phyloP scores from a whole-genome alignment of 2,888 invertebrate genomes.

The Incurvaria masculella region DNA sequence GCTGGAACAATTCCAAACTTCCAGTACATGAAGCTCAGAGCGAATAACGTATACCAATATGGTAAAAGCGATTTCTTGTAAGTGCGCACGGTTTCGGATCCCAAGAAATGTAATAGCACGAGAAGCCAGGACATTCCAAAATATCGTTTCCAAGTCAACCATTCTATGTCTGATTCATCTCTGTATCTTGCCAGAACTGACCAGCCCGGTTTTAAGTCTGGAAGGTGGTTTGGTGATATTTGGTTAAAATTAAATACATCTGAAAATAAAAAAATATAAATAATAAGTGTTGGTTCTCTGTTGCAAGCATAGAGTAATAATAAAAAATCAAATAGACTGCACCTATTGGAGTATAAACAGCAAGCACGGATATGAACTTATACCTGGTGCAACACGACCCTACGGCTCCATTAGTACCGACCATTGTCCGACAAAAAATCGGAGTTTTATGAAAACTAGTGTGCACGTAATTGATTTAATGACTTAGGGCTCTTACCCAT shows the following conservation, averaged over 20 bases:
- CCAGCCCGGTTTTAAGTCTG: slow-evolving; percentile 60
- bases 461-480: no score
- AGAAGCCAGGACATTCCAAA: slow-evolving; percentile 51
- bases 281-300: no score
- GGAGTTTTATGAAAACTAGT: no score
- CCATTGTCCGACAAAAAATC: no score
- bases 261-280: slow-evolving; percentile 23
- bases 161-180: slow-evolving; percentile 70
- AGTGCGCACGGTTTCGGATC: slow-evolving; percentile 49
- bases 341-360: no score
- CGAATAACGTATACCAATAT: slow-evolving; percentile 53
- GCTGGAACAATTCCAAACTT: slow-evolving; percentile 49
- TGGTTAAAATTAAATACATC: slow-evolving; percentile 29
- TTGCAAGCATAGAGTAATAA: no score
- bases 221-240: slow-evolving; percentile 22
- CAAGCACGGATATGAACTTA: no score
- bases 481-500: no score
- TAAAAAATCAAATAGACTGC: no score
- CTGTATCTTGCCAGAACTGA: slow-evolving; percentile 48
- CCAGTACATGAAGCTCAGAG: slow-evolving; percentile 39
- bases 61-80: slow-evolving; percentile 30
- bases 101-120: slow-evolving; percentile 50
- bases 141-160: slow-evolving; percentile 62
- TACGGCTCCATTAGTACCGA: no score
- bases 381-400: no score